Evolutionary conservation across 2,888 invertebrate species (phyloP).

Genomic region (Acanthosepion lycidas): DNA sequence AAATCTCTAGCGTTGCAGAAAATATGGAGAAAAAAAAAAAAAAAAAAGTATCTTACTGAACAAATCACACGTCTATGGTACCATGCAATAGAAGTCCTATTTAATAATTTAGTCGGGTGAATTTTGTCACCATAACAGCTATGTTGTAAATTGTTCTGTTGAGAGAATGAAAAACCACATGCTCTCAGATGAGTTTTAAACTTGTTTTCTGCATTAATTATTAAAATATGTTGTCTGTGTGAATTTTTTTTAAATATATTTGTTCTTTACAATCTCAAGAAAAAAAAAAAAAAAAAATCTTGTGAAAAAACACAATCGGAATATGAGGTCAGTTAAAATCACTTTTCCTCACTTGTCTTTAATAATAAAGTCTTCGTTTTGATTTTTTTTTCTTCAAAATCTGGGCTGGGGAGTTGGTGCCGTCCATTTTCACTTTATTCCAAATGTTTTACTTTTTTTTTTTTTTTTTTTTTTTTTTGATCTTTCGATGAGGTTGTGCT

Average conservation of each 20-base stretch:
- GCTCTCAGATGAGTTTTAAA: background rate
- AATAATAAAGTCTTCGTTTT: background rate
- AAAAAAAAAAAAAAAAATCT: background rate
- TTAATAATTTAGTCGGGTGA: background rate
- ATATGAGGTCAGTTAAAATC: slow-evolving; percentile 33
- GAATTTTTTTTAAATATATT: background rate
- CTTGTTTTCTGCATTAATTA: background rate
- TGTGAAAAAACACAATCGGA: background rate
- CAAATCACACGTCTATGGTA: background rate
- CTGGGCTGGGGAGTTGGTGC: background rate
- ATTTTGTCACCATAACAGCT: background rate
- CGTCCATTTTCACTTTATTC: background rate
- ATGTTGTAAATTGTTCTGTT: background rate
- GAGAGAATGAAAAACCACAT: background rate
- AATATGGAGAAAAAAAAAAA: background rate
- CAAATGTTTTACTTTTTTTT: background rate
- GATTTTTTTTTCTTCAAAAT: background rate
- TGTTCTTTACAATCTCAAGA: background rate
- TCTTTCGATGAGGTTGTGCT: background rate
- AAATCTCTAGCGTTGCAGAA: background rate
- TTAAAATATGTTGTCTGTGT: background rate
- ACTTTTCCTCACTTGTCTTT: background rate
- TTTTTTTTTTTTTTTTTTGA: background rate
- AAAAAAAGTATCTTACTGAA: background rate
- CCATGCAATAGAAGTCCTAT: background rate